Conservation (phyloP, 2,888 invertebrate species). For the Vesta saturnalis region DNA sequence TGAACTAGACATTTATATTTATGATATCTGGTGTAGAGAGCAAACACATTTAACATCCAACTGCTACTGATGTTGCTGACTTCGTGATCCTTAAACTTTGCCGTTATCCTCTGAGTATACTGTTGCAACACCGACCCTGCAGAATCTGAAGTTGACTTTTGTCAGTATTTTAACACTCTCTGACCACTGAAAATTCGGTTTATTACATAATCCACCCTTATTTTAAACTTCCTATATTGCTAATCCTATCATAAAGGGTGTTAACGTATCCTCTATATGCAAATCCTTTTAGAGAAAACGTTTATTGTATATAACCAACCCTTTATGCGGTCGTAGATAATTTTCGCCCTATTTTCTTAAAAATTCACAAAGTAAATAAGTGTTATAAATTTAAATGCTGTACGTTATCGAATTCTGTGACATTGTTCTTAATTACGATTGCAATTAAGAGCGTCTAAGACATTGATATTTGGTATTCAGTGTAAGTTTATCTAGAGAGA, state of each 20-base stretch:
- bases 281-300: constrained; percentile 31
- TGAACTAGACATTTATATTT: constrained; percentile 56
- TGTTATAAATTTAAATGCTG: no score
- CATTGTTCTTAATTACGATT: no score
- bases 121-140: constrained; percentile 26
- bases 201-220: constrained; percentile 33
- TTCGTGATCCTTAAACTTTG: constrained; percentile 55
- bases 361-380: no score
- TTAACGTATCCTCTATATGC: constrained; percentile 33
- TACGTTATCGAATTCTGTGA: no score
- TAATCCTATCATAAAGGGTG: constrained; percentile 37
- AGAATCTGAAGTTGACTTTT: constrained; percentile 26
- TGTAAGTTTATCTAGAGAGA: constrained; percentile 8
- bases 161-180: constrained; percentile 9
- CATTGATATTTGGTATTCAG: constrained; percentile 16
- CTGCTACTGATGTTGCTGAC: constrained; percentile 45
- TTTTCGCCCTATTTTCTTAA: no score
- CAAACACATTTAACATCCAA: constrained; percentile 56
- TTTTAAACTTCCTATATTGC: constrained; percentile 31
- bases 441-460: no score
- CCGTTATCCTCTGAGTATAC: constrained; percentile 41
- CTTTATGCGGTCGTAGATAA: constrained; percentile 29
- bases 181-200: constrained; percentile 24
- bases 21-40: constrained; percentile 57
- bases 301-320: constrained; percentile 22